phyloP scores from a whole-genome alignment of 2,888 invertebrate genomes.

The Onthophagus sagittarius region DNA sequence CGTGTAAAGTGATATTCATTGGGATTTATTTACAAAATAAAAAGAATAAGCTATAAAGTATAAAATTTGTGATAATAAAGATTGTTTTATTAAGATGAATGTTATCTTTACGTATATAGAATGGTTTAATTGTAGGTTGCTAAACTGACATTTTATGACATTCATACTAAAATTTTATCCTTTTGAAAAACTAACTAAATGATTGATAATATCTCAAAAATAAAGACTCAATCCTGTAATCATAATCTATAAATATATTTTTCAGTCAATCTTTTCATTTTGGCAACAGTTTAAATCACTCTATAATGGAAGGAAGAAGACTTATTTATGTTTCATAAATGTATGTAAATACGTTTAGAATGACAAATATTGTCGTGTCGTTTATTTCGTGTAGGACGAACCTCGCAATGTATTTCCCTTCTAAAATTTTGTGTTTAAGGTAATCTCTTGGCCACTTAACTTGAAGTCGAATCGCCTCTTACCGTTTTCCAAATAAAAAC shows the following conservation, averaged over 20 bases:
- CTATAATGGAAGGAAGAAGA: neutral
- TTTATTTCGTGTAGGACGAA: constrained; percentile 38
- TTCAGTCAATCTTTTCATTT: no score
- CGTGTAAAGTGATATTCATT: neutral
- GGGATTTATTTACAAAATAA: neutral
- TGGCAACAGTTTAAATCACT: no score
- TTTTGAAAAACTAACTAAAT: no score
- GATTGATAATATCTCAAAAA: no score
- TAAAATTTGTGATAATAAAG: neutral
- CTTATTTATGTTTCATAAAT: neutral
- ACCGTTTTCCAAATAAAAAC: constrained; percentile 42
- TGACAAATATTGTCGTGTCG: constrained; percentile 4
- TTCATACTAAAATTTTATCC: no score
- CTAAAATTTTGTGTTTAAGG: constrained; percentile 30
- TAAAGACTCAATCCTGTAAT: no score
- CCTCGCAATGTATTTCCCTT: constrained; percentile 43
- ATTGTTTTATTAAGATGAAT: neutral
- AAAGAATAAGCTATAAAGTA: neutral
- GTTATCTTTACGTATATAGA: neutral
- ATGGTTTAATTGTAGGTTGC: no score
- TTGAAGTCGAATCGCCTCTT: constrained; percentile 41
- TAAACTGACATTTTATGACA: no score
- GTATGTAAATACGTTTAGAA: neutral
- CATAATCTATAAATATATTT: no score
- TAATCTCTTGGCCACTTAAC: constrained; percentile 39